phyloP scores from a whole-genome alignment of 2,113 vertebrate species.

The Pelusios castaneus region DNA sequence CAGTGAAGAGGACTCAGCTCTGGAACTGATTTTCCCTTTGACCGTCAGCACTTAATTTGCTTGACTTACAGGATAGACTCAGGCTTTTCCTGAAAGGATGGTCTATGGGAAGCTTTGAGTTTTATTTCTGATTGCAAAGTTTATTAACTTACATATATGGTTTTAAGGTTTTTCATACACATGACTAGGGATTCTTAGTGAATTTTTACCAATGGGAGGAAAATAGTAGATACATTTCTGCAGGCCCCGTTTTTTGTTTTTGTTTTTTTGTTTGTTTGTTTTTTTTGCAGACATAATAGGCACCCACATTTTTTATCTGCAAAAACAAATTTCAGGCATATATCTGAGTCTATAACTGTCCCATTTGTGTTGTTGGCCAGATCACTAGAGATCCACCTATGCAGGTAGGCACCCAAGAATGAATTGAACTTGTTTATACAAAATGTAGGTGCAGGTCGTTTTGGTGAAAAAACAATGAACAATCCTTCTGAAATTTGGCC shows the following conservation, averaged over 20 bases:
- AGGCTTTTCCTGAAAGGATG: neutral
- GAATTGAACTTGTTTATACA: neutral
- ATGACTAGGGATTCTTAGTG: neutral
- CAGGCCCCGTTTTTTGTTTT: neutral
- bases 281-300: neutral
- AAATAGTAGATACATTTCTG: neutral
- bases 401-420: neutral
- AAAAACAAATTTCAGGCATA: neutral
- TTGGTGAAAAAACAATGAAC: neutral
- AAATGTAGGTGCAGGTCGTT: neutral
- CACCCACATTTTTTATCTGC: neutral
- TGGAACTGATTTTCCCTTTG: neutral
- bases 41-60: neutral
- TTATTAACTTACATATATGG: neutral
- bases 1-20: slow-evolving; percentile 9
- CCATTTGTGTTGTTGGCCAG: neutral
- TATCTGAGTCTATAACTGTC: neutral
- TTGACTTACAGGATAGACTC: neutral
- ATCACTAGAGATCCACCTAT: neutral
- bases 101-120: neutral
- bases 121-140: neutral
- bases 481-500: neutral
- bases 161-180: neutral
- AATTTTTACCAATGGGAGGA: neutral
- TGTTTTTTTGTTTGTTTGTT: too few relatives aligned